These are phyloP conservation scores for Sarcoramphus papa DNA, from an alignment of 2,797 vertebrate species.

Conservation along the genomic window DNA sequence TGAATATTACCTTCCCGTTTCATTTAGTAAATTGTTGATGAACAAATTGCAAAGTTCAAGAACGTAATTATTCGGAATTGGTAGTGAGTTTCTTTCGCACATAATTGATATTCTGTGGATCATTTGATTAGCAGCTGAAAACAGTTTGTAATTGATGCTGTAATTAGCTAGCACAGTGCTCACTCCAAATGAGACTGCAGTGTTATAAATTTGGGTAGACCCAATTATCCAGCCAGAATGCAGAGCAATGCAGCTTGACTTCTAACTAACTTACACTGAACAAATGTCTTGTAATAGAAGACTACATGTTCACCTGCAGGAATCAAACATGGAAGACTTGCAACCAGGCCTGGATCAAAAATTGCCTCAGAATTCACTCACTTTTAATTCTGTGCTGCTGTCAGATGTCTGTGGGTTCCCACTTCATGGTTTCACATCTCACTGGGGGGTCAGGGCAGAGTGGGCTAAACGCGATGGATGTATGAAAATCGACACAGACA, in stretches of 20 bases:
- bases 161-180: slow-evolving; percentile 11
- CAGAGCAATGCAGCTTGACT: neutral
- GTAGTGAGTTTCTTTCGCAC: neutral
- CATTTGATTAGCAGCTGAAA: slow-evolving; percentile 41
- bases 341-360: neutral
- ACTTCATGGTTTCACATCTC: neutral
- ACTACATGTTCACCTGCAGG: neutral
- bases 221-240: neutral
- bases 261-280: neutral
- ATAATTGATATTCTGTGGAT: slow-evolving; percentile 27
- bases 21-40: neutral
- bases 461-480: neutral
- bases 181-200: neutral
- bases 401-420: neutral
- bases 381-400: neutral
- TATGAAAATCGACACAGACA: neutral
- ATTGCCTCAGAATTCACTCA: neutral
- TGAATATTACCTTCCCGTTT: neutral
- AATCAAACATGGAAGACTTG: neutral
- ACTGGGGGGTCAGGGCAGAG: neutral
- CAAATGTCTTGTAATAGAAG: neutral
- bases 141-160: neutral
- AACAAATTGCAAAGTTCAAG: slow-evolving; percentile 1
- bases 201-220: neutral
- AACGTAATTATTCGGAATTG: slow-evolving; percentile 12